phyloP scores from a whole-genome alignment of 35 echinoderm and acorn worm genomes.

The Eucidaris tribuloides region DNA sequence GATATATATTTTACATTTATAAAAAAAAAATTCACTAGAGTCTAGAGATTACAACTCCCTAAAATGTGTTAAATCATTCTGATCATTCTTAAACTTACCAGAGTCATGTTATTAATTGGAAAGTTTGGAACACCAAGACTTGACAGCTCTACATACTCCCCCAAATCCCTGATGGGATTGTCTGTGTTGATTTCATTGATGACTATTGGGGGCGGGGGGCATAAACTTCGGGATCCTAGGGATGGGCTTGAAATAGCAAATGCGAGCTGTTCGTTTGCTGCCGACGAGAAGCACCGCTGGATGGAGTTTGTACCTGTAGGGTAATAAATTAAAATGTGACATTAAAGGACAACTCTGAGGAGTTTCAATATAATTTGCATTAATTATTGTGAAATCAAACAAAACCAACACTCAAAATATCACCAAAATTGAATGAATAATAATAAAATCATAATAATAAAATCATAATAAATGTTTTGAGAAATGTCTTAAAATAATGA shows the following conservation, averaged over 20 bases:
- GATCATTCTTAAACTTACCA: too few relatives aligned
- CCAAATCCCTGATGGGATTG: conserved; percentile 32
- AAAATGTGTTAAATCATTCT: too few relatives aligned
- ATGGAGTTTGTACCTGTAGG: conserved; percentile 47
- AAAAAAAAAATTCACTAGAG: too few relatives aligned
- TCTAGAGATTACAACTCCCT: too few relatives aligned
- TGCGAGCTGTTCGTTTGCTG: conserved; percentile 47
- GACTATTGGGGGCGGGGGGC: conserved; percentile 63
- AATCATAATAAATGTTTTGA: too few relatives aligned
- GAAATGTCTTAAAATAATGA: too few relatives aligned
- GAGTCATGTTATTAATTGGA: conserved; percentile 68
- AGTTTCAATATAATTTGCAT: background rate
- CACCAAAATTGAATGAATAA: too few relatives aligned
- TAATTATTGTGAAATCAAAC: background rate
- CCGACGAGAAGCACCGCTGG: conserved; percentile 63
- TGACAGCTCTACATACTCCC: conserved; percentile 83
- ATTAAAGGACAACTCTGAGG: background rate
- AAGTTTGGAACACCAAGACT: conserved; percentile 58
- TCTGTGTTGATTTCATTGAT: conserved; percentile 91
- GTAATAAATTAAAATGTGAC: background rate
- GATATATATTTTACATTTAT: too few relatives aligned
- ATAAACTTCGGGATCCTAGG: conserved; percentile 53
- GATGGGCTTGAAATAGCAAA: conserved; percentile 53
- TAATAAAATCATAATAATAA: too few relatives aligned
- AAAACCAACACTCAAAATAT: too few relatives aligned